phyloP scores from a whole-genome alignment of 2,113 vertebrate genomes.

The Nyctibius bracteatus region DNA sequence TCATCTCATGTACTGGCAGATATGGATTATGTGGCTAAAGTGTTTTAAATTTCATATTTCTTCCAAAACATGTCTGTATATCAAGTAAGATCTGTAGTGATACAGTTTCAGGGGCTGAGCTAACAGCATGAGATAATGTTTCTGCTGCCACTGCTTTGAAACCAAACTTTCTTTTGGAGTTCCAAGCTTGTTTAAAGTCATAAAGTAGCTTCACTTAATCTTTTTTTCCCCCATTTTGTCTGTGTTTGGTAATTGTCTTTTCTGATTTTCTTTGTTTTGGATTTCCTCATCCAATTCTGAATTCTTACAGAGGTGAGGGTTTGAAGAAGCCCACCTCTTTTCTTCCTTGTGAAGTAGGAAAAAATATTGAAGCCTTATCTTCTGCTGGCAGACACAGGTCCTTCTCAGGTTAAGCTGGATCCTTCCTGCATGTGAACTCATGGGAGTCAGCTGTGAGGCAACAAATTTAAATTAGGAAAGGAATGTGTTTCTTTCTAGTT shows the following conservation, averaged over 20 bases:
- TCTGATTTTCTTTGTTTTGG: not conserved
- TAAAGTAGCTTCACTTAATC: not conserved
- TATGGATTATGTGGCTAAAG: not conserved
- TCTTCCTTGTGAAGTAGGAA: not conserved
- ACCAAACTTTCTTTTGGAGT: not conserved
- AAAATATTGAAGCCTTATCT: conserved; percentile 1
- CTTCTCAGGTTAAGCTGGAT: not conserved
- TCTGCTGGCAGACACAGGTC: not conserved
- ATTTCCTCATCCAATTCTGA: not conserved
- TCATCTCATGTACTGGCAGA: not conserved
- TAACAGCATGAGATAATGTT: not conserved
- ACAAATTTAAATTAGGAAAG: not conserved
- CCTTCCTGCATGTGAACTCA: not conserved
- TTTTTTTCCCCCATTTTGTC: fast-evolving
- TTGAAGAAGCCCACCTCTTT: not conserved
- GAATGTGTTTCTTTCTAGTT: not conserved
- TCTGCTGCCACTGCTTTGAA: not conserved
- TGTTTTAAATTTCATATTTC: not conserved
- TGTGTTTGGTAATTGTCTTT: not conserved
- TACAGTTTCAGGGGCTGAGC: not conserved
- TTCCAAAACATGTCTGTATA: not conserved
- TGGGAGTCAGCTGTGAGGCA: not conserved
- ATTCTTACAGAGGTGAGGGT: not conserved
- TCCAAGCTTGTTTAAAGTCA: not conserved
- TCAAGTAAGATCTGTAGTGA: not conserved